A percentile compares a stretch with the other conserved stretches of the same genome.
These are phyloP conservation scores for Paraplagusia blochii DNA, from an alignment of 2,113 vertebrate genomes.

Conservation along the genomic window DNA sequence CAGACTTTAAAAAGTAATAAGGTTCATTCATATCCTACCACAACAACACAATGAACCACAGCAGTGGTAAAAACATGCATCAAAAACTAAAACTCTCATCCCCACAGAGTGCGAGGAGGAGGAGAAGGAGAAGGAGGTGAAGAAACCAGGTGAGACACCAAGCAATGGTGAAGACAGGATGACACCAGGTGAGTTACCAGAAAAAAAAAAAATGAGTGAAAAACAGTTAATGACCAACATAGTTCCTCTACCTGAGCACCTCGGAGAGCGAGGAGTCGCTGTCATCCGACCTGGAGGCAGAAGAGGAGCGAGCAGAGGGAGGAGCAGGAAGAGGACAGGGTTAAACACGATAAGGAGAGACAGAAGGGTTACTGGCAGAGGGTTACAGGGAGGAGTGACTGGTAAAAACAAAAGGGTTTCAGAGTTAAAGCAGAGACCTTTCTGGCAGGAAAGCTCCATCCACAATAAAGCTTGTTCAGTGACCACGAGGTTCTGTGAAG, in stretches of 20 bases:
- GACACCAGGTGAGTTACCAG: slow-evolving; percentile 45
- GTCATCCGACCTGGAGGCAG: slow-evolving; percentile 99
- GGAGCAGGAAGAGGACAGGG: slow-evolving; percentile 64
- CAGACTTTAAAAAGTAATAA: slow-evolving; percentile 19
- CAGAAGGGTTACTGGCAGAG: slow-evolving; percentile 64
- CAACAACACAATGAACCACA: slow-evolving; percentile 39
- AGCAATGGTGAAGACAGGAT: slow-evolving; percentile 32
- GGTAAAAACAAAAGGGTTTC: slow-evolving; percentile 33
- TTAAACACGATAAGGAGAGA: slow-evolving; percentile 64
- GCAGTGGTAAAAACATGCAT: slow-evolving; percentile 65
- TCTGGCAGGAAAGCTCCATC: slow-evolving; percentile 40
- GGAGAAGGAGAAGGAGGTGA: slow-evolving; percentile 12
- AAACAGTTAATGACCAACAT: slow-evolving; percentile 71
- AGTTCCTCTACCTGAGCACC: slow-evolving; percentile 97
- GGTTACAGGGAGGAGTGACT: slow-evolving; percentile 50
- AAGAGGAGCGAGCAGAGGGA: slow-evolving; percentile 85
- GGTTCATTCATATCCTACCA: slow-evolving; percentile 50
- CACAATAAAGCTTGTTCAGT: slow-evolving; percentile 38
- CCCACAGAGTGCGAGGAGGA: slow-evolving; percentile 8
- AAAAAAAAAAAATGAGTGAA: slow-evolving; percentile 47
- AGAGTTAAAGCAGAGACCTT: slow-evolving; percentile 38
- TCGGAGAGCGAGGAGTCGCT: slow-evolving; percentile 99
- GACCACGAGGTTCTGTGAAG: slow-evolving; percentile 3
- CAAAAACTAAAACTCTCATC: slow-evolving; percentile 37
- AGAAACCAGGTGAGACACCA: slow-evolving; percentile 14